Conservation (phyloP, 64 coral and sea anemone genomes). For the Anthopleura sola region DNA sequence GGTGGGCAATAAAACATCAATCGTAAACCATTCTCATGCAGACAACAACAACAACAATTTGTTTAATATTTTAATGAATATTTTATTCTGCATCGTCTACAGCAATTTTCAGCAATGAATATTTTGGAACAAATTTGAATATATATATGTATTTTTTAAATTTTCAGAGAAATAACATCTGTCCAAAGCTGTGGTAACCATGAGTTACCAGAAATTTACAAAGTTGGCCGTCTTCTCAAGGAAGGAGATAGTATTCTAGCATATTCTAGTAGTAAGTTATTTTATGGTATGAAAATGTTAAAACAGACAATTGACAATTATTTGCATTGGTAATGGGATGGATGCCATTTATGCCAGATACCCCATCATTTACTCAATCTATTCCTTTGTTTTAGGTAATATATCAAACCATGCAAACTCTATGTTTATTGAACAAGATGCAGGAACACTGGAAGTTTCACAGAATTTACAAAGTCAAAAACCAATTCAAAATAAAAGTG, state of each 20-base stretch:
- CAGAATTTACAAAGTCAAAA: not conserved
- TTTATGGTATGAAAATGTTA: no score
- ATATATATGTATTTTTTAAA: not conserved
- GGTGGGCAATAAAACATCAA: no score
- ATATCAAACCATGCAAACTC: not conserved
- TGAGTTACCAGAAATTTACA: not conserved
- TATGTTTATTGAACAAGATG: not conserved
- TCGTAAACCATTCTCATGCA: no score
- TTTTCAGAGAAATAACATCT: constrained; percentile 2
- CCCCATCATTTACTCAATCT: not conserved
- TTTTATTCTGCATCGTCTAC: no score
- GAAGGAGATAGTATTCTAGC: not conserved
- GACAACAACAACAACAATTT: no score
- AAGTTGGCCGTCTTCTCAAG: constrained; percentile 1
- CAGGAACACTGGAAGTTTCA: not conserved
- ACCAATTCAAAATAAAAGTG: not conserved
- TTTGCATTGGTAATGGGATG: no score
- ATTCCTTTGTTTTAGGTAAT: not conserved
- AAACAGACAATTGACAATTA: no score
- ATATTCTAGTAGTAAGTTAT: constrained; percentile 1
- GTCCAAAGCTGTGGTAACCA: not conserved
- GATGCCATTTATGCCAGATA: no score
- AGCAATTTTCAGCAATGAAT: not conserved
- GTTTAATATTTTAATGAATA: no score
- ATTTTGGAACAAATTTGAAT: not conserved